phyloP scores from a whole-genome alignment of 1,140 invertebrate genomes.

The Anoplolepis gracilipes region DNA sequence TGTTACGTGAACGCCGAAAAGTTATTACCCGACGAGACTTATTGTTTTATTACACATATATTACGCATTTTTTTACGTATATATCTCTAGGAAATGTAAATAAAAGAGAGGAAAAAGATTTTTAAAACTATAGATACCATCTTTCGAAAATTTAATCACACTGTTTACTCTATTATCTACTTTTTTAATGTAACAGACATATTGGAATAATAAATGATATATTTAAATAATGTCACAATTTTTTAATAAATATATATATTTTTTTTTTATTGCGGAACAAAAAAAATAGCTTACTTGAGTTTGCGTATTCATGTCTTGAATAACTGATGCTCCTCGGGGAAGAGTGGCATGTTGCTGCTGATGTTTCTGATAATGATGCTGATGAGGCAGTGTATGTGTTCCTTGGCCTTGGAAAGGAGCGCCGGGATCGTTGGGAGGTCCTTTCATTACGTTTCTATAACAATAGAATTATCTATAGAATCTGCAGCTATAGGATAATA shows the following conservation, averaged over 20 bases:
- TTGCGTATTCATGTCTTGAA: constrained; percentile 82
- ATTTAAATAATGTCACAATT: too few species aligned
- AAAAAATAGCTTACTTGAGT: constrained; percentile 72
- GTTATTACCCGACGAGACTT: neutral
- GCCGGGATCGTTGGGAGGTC: constrained; percentile 87
- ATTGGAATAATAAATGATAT: neutral
- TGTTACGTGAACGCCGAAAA: neutral
- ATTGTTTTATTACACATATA: neutral
- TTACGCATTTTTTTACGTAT: neutral
- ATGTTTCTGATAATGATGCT: constrained; percentile 86
- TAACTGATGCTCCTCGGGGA: constrained; percentile 81
- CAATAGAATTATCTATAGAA: constrained; percentile 35
- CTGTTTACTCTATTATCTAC: neutral
- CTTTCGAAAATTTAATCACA: neutral
- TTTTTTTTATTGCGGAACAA: neutral
- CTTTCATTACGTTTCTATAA: constrained; percentile 85
- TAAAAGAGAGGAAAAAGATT: neutral
- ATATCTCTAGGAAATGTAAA: neutral
- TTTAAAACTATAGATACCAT: neutral
- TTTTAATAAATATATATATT: neutral
- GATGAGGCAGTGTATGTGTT: constrained; percentile 86
- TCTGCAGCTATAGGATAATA: too few species aligned
- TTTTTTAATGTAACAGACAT: neutral
- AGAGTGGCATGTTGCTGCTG: constrained; percentile 84
- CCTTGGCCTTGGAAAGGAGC: constrained; percentile 85